Evolutionary conservation across 2,888 invertebrate species (phyloP).

Genomic region (Pyrochroa serraticornis): DNA sequence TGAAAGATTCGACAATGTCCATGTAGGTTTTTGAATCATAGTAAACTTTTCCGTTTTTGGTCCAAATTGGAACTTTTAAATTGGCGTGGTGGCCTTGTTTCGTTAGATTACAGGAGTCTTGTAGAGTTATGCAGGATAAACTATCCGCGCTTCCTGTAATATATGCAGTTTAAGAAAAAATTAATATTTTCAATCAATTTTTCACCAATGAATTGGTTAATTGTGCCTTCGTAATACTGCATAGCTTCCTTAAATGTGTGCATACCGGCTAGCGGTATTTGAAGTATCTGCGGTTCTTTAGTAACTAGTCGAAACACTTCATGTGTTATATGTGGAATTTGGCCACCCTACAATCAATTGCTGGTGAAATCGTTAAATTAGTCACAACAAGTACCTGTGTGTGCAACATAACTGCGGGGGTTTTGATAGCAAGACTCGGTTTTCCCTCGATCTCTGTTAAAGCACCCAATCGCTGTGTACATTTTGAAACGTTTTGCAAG

Average conservation of each 20-base stretch:
- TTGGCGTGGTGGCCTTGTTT: slow-evolving; percentile 76
- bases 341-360: slow-evolving; percentile 70
- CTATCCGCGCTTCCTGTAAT: slow-evolving; percentile 60
- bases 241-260: slow-evolving; percentile 66
- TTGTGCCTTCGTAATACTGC: slow-evolving; percentile 66
- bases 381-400: slow-evolving; percentile 66
- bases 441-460: slow-evolving; percentile 65
- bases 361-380: not conserved
- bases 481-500: slow-evolving; percentile 64
- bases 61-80: slow-evolving; percentile 77
- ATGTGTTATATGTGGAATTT: slow-evolving; percentile 80
- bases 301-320: slow-evolving; percentile 75
- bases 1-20: slow-evolving; percentile 75
- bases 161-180: not conserved
- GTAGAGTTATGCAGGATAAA: slow-evolving; percentile 64
- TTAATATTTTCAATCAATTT: not conserved
- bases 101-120: slow-evolving; percentile 72
- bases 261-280: slow-evolving; percentile 75
- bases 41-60: slow-evolving; percentile 74
- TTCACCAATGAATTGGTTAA: slow-evolving; percentile 69
- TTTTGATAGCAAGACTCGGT: slow-evolving; percentile 66
- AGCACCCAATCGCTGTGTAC: slow-evolving; percentile 71
- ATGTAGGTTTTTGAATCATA: slow-evolving; percentile 73
- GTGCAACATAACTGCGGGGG: slow-evolving; percentile 76
- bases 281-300: slow-evolving; percentile 66